Evolutionary conservation across 64 coral and sea anemone genomes (phyloP).

Genomic region (Montipora sp.): DNA sequence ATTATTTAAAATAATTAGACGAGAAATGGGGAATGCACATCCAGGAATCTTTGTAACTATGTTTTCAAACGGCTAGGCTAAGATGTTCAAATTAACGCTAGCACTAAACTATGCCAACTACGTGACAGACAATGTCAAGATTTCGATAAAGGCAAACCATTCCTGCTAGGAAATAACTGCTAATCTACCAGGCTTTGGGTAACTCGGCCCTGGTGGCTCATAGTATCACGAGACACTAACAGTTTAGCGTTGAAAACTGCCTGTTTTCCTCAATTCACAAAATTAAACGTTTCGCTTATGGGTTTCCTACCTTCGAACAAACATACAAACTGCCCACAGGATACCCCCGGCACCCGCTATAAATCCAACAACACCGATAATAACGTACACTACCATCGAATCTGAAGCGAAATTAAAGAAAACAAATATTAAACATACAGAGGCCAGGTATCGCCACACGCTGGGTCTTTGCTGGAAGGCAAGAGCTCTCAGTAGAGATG

Average conservation of each 20-base stretch:
- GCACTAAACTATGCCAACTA: background rate
- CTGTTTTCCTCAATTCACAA: too few relatives aligned
- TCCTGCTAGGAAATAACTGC: too few relatives aligned
- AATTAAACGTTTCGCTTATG: background rate
- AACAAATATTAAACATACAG: background rate
- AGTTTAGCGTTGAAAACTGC: too few relatives aligned
- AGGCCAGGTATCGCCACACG: too few relatives aligned
- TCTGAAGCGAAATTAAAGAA: slow-evolving; percentile 33
- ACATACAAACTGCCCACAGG: slow-evolving; percentile 92
- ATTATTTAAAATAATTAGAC: too few relatives aligned
- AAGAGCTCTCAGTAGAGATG: too few relatives aligned
- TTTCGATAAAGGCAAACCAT: too few relatives aligned
- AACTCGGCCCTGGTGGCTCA: too few relatives aligned
- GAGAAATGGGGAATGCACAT: background rate
- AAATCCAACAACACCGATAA: slow-evolving; percentile 79
- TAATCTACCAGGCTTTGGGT: too few relatives aligned
- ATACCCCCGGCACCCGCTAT: slow-evolving; percentile 77
- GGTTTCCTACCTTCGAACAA: slow-evolving; percentile 77
- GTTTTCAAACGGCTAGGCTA: background rate
- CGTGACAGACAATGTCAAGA: too few relatives aligned
- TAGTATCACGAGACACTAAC: too few relatives aligned
- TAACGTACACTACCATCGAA: slow-evolving; percentile 86
- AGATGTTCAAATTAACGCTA: background rate
- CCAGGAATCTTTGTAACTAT: background rate
- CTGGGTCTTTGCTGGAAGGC: too few relatives aligned